Evolutionary conservation across 2,113 vertebrate species (phyloP).

Genomic region (Nicator chloris): DNA sequence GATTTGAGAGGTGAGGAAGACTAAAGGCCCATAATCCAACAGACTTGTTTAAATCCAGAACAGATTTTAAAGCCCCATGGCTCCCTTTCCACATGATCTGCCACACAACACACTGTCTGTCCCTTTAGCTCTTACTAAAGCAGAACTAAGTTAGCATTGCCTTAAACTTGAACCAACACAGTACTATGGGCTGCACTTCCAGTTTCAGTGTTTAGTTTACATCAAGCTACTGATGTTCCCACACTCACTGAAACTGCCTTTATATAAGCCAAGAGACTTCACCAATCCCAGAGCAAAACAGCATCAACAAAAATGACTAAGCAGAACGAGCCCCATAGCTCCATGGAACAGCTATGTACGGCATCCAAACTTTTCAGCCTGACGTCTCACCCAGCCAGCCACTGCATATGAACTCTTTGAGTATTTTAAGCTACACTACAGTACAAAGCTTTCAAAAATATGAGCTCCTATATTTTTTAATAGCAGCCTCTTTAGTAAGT

Average conservation of each 20-base stretch:
- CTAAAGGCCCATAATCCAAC: background rate
- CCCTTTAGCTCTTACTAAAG: background rate
- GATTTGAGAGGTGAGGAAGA: background rate
- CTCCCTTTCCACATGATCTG: background rate
- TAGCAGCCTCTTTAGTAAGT: background rate
- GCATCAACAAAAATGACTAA: constrained; percentile 58
- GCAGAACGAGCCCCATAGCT: constrained; percentile 52
- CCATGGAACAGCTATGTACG: constrained; percentile 2
- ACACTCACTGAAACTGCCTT: constrained; percentile 6
- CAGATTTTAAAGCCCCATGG: background rate
- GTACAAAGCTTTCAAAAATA: background rate
- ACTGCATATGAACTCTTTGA: background rate
- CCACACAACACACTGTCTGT: background rate
- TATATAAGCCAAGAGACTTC: background rate
- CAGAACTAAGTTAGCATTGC: background rate
- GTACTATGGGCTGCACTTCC: background rate
- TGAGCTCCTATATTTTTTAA: background rate
- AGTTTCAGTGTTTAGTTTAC: background rate
- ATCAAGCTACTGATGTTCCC: background rate
- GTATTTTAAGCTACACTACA: background rate
- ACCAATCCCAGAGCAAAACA: constrained; percentile 27
- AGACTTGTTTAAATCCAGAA: background rate
- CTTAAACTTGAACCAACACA: background rate
- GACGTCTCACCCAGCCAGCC: background rate
- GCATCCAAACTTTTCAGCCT: constrained; percentile 27